Evolutionary conservation across 2,888 invertebrate species (phyloP), one percentile per base, ranked within the genome.

Genomic region (Rhagium mordax): DNA sequence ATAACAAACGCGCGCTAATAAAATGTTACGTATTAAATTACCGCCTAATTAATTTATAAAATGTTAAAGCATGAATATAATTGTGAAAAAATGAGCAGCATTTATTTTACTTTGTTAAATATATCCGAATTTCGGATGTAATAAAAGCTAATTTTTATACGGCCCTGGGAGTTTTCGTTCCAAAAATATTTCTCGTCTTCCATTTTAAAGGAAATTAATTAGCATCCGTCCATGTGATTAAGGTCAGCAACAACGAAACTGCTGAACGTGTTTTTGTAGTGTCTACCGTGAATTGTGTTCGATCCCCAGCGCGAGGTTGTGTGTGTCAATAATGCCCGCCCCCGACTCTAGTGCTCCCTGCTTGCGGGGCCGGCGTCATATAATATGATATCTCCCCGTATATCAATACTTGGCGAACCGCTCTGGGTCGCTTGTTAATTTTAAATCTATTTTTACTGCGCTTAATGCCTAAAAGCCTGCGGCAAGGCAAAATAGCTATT

Each of bases 401-500:
- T 18, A 33, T 55, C 53, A 33, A 57, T 57, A 66, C 24, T 20
- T 13, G 21, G 21, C 48, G 18, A 1, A 20, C 61, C 71, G 71
- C 72, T 71, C 67, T 60, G 71, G 70, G 71, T 79, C 72, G 78
- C 80, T 78, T 80, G 79, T 82, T 80, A 81, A 82, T 82, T 82
- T 79, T 79, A 80, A 81, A 81, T 80, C 81, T 81, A 84, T 85
- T 84, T 84, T 83, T 82, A 83, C 81, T 72, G 74, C 68, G 71
- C 71, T 70, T 77, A 74, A 72, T 74, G 66, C 74, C 71, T 33
- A 78, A 81, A 81, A 79, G 76, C 81, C 82, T 79, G 80, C 78
- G 81, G 81, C 80, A 87, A 55, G 82, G 85, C 84, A 86, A 86
- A 87, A 87, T 85, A 84, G 85, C 85, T 86, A 85, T 87, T 85